phyloP scores from a whole-genome alignment of 2,888 invertebrate genomes.

The Eurytoma adleriae region DNA sequence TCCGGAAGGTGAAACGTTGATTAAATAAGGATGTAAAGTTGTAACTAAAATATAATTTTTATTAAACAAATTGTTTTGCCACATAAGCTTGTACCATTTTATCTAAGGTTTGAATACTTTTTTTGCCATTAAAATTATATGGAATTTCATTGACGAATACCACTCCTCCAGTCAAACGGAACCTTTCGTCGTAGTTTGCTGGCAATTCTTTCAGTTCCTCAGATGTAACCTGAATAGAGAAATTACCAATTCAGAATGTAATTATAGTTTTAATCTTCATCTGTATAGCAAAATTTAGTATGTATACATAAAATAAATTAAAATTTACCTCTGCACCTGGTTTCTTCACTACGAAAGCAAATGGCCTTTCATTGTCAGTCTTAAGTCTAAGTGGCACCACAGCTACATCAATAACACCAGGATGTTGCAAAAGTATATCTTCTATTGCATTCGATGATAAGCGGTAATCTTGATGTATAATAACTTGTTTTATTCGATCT shows the following conservation, averaged over 20 bases:
- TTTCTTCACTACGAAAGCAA: slow-evolving; percentile 66
- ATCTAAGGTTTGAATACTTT: slow-evolving; percentile 51
- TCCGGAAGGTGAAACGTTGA: no score
- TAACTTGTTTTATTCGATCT: slow-evolving; percentile 69
- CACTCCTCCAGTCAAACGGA: slow-evolving; percentile 66
- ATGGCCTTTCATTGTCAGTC: slow-evolving; percentile 65
- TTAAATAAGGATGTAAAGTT: no score
- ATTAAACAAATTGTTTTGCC: no score
- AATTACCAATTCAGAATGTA: no score
- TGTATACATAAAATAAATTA: no score
- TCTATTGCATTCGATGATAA: slow-evolving; percentile 69
- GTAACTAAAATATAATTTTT: no score
- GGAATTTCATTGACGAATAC: slow-evolving; percentile 65
- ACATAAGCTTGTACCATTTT: slow-evolving; percentile 29
- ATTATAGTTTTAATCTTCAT: no score
- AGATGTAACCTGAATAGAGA: slow-evolving; percentile 66
- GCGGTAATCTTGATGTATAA: slow-evolving; percentile 68
- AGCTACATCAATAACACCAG: slow-evolving; percentile 65
- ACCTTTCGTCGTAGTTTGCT: slow-evolving; percentile 62
- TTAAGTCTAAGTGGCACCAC: slow-evolving; percentile 66
- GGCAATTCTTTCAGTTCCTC: slow-evolving; percentile 63
- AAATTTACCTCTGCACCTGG: slow-evolving; percentile 59
- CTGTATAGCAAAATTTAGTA: no score
- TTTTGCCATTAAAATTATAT: slow-evolving; percentile 64
- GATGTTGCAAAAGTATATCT: slow-evolving; percentile 62